Conservation (phyloP, 2,797 vertebrate genomes). For the Pangasius djambal region DNA sequence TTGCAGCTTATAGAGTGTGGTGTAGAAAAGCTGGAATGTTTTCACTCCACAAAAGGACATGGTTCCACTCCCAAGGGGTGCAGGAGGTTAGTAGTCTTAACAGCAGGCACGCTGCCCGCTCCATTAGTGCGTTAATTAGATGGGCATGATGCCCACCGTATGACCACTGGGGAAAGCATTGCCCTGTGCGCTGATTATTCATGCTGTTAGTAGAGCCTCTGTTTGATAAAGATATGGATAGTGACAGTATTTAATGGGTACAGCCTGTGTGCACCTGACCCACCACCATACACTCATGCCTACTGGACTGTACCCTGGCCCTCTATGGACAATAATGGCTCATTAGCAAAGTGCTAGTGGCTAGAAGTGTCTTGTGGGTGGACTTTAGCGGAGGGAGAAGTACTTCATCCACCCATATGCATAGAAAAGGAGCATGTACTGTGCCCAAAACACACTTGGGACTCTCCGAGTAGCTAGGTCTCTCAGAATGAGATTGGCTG, state of each 20-base stretch:
- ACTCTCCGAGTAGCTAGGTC: neutral
- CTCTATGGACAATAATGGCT: constrained; percentile 48
- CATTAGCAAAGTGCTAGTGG: constrained; percentile 42
- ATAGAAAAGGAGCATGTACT: constrained; percentile 15
- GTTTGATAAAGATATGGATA: constrained; percentile 46
- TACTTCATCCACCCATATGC: constrained; percentile 4
- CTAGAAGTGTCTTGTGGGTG: constrained; percentile 26
- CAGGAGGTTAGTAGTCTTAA: constrained; percentile 49
- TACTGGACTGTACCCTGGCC: constrained; percentile 35
- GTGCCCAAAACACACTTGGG: neutral
- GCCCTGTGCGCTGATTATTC: constrained; percentile 57
- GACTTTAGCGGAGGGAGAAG: constrained; percentile 22
- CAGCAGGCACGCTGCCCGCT: constrained; percentile 59
- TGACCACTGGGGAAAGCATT: constrained; percentile 43
- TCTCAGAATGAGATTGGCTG: neutral
- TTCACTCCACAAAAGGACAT: constrained; percentile 40
- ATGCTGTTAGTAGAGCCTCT: constrained; percentile 40
- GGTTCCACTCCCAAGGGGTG: constrained; percentile 30
- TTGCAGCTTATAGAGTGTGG: neutral
- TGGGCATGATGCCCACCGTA: constrained; percentile 54
- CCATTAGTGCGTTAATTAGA: constrained; percentile 62
- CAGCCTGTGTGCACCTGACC: constrained; percentile 49
- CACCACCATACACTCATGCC: constrained; percentile 37
- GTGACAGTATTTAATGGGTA: constrained; percentile 51
- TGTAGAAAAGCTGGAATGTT: constrained; percentile 27